A percentile compares a stretch with the other conserved stretches of the same genome.
These are phyloP conservation scores for Drosophila serrata DNA, from an alignment of 1,140 invertebrate species.

Conservation along the genomic window DNA sequence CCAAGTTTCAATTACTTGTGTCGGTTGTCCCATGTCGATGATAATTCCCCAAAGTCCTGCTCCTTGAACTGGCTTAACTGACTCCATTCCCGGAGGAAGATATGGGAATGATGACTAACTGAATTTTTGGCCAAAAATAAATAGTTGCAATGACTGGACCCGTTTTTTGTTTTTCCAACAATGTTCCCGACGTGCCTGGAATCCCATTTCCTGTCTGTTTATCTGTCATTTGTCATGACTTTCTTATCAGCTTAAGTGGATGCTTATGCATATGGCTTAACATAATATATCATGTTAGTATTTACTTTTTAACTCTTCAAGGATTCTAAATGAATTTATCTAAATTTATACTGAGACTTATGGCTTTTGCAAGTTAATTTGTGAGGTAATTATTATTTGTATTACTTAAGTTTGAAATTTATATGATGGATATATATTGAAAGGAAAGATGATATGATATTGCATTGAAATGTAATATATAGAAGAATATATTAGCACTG, in stretches of 20 bases:
- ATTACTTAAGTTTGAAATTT: no score
- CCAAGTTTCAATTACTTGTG: slow-evolving; percentile 47
- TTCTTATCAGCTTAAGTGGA: not conserved
- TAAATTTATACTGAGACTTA: no score
- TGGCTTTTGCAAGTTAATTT: no score
- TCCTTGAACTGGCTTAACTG: slow-evolving; percentile 8
- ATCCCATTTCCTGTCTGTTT: not conserved
- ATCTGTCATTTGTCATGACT: not conserved
- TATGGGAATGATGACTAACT: not conserved
- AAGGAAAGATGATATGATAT: no score
- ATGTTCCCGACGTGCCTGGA: not conserved
- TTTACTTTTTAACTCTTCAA: no score
- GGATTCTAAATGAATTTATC: no score
- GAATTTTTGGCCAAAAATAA: slow-evolving; percentile 21
- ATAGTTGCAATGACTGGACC: slow-evolving; percentile 27
- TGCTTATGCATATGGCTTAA: not conserved
- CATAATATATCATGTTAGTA: no score
- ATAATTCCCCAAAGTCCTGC: slow-evolving; percentile 28
- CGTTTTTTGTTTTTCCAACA: not conserved
- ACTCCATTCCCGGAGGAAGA: not conserved
- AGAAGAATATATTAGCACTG: no score
- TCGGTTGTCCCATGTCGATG: slow-evolving; percentile 15
- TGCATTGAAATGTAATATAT: no score
- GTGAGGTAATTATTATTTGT: no score
- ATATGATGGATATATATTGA: no score